Evolutionary conservation across 2,888 invertebrate species (phyloP).

Genomic region (Adineta ricciae): DNA sequence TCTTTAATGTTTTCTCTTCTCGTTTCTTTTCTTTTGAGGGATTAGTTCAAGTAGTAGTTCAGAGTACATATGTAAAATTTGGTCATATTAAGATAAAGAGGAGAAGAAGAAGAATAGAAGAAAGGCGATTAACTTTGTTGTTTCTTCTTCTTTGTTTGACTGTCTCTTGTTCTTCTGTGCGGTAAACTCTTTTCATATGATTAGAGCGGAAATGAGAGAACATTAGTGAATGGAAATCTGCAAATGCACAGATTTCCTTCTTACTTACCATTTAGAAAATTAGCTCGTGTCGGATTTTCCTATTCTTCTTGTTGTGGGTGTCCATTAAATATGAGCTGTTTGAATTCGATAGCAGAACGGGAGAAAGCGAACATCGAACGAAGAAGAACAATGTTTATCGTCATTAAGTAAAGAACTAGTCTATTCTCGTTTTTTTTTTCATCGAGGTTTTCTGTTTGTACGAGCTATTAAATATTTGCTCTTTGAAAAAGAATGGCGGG

Average conservation of each 20-base stretch:
- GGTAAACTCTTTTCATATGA: neutral
- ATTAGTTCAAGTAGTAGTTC: neutral
- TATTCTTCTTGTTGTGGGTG: neutral
- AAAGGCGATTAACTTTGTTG: neutral
- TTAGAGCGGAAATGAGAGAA: neutral
- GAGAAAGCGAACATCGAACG: neutral
- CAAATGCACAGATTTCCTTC: neutral
- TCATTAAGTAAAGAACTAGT: neutral
- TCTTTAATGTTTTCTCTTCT: neutral
- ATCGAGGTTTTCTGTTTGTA: neutral
- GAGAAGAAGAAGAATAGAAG: neutral
- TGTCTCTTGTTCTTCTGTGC: neutral
- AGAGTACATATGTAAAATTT: constrained; percentile 5
- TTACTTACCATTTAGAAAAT: neutral
- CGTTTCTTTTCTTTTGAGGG: neutral
- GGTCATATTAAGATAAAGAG: neutral
- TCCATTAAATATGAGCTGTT: neutral
- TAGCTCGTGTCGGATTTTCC: neutral
- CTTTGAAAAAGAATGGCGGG: neutral
- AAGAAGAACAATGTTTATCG: neutral
- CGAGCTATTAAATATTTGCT: neutral
- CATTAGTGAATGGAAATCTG: neutral
- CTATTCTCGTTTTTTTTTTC: neutral
- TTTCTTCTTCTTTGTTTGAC: neutral
- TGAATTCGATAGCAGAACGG: neutral